Evolutionary conservation across 2,113 vertebrate genomes (phyloP), one percentile per base, ranked within the genome.

Genomic region (Sturnira hondurensis): DNA sequence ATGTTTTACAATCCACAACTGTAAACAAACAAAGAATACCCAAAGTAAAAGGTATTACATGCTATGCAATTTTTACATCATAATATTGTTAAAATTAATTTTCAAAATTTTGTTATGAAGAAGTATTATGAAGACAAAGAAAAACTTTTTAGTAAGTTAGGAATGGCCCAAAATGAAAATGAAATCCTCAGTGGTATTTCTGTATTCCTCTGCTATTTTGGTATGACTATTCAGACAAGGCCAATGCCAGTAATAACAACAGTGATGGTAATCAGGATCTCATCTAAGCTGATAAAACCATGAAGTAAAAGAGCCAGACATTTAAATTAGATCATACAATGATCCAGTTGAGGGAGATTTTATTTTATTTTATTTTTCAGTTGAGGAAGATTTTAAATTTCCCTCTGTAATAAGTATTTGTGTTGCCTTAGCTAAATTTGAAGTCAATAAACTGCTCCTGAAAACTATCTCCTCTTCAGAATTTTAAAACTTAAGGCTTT

Each of bases 261-360:
- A 89, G 31, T 47, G 63, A 33, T 70, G 8, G 84, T 41, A 36
- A 94, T 20, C 61, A 92, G 0, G 2, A 82, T 47, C 56, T 87
- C 85, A 80, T 93, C 84, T 82, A 92, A 78, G 19, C 47, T 90
- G 94, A 92, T 65, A 63, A 85, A 89, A 58, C 26, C 36, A 0
- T 81, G 0, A 52, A 33, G 20, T 85, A 36, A 95, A 97, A 97
- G 19, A 56, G 11, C 65, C 9, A 96, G 58, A 1, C 3, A 41
- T 90, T 94, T 96, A 94, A 97, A 50, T 81, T 96, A 78, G 56
- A 86, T 50, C 67, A 91, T 45, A 33, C 8, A 94, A 86, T 92
- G 67, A 95, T 89, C 17, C 7, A 84, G 4, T 12, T 93, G 87
- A 91, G 28, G 56, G 1, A 68, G 26, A 70, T 36, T 77, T 86